phyloP scores from a whole-genome alignment of 2,888 invertebrate species.

The Calameuta filiformis region DNA sequence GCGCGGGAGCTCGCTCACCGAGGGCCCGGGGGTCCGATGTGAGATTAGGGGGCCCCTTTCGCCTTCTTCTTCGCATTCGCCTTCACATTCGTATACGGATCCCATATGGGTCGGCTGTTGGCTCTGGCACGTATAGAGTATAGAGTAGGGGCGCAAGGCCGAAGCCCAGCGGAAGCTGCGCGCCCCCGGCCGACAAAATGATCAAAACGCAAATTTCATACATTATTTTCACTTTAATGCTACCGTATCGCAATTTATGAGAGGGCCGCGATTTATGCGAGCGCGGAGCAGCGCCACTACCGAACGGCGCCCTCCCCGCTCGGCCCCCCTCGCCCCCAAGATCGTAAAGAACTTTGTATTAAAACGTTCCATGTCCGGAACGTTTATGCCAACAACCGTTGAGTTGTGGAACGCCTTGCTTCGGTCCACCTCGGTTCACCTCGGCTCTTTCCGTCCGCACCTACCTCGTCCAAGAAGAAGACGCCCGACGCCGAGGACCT shows the following conservation, averaged over 20 bases:
- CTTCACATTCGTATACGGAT: background rate
- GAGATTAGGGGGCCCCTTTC: slow-evolving; percentile 51
- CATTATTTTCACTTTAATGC: slow-evolving; percentile 65
- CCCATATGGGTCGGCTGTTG: background rate
- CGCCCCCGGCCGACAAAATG: slow-evolving; percentile 63
- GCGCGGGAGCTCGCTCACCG: slow-evolving; percentile 15
- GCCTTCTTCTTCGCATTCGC: no score
- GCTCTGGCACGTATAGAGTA: background rate
- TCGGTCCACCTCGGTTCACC: background rate
- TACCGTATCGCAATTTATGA: slow-evolving; percentile 64
- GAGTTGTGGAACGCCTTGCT: slow-evolving; percentile 49
- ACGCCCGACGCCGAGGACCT: background rate
- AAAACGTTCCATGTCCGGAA: slow-evolving; percentile 51
- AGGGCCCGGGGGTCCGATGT: slow-evolving; percentile 52
- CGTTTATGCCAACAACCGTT: slow-evolving; percentile 54
- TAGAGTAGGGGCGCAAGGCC: background rate
- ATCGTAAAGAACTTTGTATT: slow-evolving; percentile 58
- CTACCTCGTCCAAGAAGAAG: background rate
- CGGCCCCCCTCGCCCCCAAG: slow-evolving; percentile 6
- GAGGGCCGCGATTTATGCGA: slow-evolving; percentile 61
- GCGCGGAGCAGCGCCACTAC: background rate
- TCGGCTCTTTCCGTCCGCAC: background rate
- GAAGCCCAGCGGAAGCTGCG: slow-evolving; percentile 51
- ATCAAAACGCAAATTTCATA: slow-evolving; percentile 65
- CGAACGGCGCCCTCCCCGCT: background rate